Percentiles rank a stretch among this genome's conserved stretches.
Conservation (phyloP, 2,888 invertebrate species). For the Cataglyphis rosenhaueri region DNA sequence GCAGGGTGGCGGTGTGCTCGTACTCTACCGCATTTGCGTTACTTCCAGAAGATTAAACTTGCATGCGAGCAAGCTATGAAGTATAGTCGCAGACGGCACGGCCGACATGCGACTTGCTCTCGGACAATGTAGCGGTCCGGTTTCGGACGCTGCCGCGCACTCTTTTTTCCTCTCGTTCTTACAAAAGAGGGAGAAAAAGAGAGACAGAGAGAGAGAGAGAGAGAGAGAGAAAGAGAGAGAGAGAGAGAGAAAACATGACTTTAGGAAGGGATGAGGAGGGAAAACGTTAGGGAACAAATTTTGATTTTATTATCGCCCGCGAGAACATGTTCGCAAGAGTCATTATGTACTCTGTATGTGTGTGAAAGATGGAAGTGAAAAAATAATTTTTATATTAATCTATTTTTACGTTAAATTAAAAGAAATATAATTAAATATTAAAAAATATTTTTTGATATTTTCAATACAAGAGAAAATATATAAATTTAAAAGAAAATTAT, state of each 20-base stretch:
- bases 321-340: neutral
- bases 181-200: slow-evolving; percentile 14
- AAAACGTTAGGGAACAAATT: slow-evolving; percentile 68
- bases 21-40: slow-evolving; percentile 80
- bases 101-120: slow-evolving; percentile 82
- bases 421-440: neutral
- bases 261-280: neutral
- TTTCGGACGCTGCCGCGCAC: slow-evolving; percentile 57
- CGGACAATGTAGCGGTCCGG: slow-evolving; percentile 77
- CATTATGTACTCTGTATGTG: neutral
- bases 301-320: slow-evolving; percentile 73
- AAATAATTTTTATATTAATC: neutral
- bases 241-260: neutral
- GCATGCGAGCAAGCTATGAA: slow-evolving; percentile 80
- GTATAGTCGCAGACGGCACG: slow-evolving; percentile 79
- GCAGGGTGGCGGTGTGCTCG: slow-evolving; percentile 45
- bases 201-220: neutral
- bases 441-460: neutral
- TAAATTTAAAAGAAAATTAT: too few relatives aligned
- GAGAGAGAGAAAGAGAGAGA: neutral
- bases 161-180: neutral
- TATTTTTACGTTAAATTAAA: neutral
- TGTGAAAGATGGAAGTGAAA: neutral
- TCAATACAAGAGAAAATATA: too few relatives aligned
- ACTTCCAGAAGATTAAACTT: slow-evolving; percentile 85